Base-by-base conservation (phyloP, 37 sponge, comb jelly and placozoan genomes). In the Spongilla lacustris region DNA sequence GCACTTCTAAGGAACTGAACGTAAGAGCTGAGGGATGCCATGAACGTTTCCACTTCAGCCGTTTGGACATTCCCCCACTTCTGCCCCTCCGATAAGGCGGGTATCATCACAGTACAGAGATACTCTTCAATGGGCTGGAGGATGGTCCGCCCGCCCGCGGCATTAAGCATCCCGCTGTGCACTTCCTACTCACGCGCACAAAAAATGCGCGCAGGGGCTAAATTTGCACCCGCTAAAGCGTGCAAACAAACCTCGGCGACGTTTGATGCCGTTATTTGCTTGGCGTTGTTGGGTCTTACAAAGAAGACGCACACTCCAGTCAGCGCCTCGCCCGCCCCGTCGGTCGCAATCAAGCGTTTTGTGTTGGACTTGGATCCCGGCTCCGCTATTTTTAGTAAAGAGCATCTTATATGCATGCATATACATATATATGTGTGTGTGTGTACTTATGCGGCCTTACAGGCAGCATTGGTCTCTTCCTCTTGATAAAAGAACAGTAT, bases 221-320 rank as follows among this genome's bases (percentile, higher is more conserved):
- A 41, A 41, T 41, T 41, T 41, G 41, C 41, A 41, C 41, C 41
- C 3, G 41, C 41, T 41, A 41, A 6, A 3, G 41, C 41, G 3
- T 6, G 41, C 6, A 41, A 41, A 38, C 86, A 69, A 19, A 89
- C 93, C 68, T 96, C 88, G 28, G 89, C 81, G n/a, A 97, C 81
- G 68, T 85, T 97, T 8, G 87, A 71, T 0, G 66, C 41, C 31
- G 88, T 81, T 10, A 97, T 46, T 5, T 92, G 69, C 80, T 87
- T 97, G 67, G 67, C 83, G 82, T 73, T 76, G 77, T 75, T 78
- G 3, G 83, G 81, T 23, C 95, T 86, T 31, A 97, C 75, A 58
- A 97, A 91, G 82, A 94, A 97, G 24, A 93, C 81, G 69, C 95
- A 94, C 46, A 82, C n/a, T 27, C 97, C 97, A 36, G 83, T 83